phyloP scores from a whole-genome alignment of 2,797 vertebrate genomes.

The Amniataba percoides region DNA sequence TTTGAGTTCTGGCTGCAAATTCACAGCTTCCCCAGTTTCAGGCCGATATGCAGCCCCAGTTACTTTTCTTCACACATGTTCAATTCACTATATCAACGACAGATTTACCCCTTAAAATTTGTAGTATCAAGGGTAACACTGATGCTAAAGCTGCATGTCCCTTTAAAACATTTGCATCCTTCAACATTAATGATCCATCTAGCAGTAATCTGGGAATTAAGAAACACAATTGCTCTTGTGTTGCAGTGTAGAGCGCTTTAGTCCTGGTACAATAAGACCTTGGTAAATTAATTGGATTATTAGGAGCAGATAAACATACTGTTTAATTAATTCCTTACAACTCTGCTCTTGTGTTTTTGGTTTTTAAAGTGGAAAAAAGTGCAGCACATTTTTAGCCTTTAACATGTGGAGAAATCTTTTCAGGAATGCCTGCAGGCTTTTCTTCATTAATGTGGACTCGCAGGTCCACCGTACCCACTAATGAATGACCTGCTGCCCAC shows the following conservation, averaged over 20 bases:
- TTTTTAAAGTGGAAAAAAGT: neutral
- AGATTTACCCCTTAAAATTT: neutral
- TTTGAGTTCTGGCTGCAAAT: neutral
- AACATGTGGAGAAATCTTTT: constrained; percentile 5
- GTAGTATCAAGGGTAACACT: neutral
- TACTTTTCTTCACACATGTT: neutral
- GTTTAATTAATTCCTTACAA: neutral
- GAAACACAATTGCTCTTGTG: neutral
- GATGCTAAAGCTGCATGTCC: neutral
- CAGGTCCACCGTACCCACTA: constrained; percentile 41
- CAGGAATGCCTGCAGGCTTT: constrained; percentile 25
- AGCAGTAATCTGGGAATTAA: neutral
- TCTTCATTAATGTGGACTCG: constrained; percentile 41
- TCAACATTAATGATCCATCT: neutral
- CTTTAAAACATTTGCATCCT: neutral
- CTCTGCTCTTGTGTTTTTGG: neutral
- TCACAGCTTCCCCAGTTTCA: neutral
- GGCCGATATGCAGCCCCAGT: neutral
- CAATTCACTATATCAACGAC: neutral
- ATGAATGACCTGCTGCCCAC: constrained; percentile 51
- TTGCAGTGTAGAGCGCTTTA: neutral
- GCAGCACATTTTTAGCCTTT: neutral
- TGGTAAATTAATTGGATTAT: no score
- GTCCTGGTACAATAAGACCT: neutral
- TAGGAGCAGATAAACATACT: neutral